A percentile compares a stretch with the other conserved stretches of the same genome.
Conservation (phyloP, 2,113 vertebrate species). For the Prolemur simus region DNA sequence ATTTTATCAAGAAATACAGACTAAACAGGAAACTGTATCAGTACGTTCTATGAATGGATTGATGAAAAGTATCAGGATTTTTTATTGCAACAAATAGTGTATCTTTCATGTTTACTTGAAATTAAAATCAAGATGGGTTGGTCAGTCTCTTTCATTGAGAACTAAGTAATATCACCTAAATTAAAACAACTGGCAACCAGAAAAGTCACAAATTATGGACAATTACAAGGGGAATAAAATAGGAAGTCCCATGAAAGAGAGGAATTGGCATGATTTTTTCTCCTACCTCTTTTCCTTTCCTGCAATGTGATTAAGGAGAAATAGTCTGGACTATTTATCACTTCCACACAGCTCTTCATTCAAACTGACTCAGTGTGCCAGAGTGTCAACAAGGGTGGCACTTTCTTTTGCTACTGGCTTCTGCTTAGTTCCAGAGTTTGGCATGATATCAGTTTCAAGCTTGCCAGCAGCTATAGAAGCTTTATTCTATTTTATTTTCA, state of each 20-base stretch:
- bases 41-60: not conserved
- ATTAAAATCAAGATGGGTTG: not conserved
- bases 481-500: constrained; percentile 72
- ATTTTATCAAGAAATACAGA: not conserved
- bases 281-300: not conserved
- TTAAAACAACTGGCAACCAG: not conserved
- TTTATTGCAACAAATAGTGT: not conserved
- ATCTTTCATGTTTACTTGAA: not conserved
- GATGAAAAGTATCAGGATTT: not conserved
- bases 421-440: constrained; percentile 72
- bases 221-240: not conserved
- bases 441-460: constrained; percentile 51
- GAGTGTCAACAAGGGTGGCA: constrained; percentile 63
- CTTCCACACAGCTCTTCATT: constrained; percentile 57
- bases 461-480: constrained; percentile 47
- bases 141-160: not conserved
- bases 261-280: not conserved
- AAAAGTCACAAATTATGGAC: not conserved
- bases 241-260: not conserved
- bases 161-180: not conserved
- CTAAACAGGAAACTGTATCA: not conserved
- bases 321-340: constrained; percentile 33
- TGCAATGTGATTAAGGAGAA: constrained; percentile 26
- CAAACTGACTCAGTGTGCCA: constrained; percentile 62
- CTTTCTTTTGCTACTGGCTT: constrained; percentile 72